These are phyloP conservation scores for Drosophila athabasca DNA, from an alignment of 1,140 invertebrate species.

Conservation along the genomic window DNA sequence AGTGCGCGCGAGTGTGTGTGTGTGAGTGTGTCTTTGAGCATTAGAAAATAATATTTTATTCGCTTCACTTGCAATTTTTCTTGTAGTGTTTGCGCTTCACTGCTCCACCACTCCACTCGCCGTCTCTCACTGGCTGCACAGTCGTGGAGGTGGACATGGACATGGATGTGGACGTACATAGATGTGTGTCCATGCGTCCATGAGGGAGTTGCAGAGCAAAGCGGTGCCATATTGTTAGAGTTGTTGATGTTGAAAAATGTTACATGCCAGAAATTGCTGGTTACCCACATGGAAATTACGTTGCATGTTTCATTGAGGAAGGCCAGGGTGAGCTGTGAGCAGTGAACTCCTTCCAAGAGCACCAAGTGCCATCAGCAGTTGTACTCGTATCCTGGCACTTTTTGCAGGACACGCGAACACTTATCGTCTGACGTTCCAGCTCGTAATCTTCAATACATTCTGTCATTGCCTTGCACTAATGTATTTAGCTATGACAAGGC, in stretches of 20 bases:
- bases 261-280: conserved; percentile 82
- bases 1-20: conserved; percentile 25
- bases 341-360: conserved; percentile 5
- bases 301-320: conserved; percentile 72
- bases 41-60: conserved; percentile 83
- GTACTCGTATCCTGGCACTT: conserved; percentile 19
- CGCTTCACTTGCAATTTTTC: conserved; percentile 81
- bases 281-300: conserved; percentile 82
- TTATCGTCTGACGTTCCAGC: conserved; percentile 9
- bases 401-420: conserved; percentile 18
- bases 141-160: conserved; percentile 3
- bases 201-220: conserved; percentile 28
- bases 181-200: conserved; percentile 19
- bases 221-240: conserved; percentile 75
- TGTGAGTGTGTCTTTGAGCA: conserved; percentile 67
- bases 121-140: conserved; percentile 19
- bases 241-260: conserved; percentile 83
- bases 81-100: conserved; percentile 76
- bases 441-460: conserved; percentile 10
- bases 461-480: conserved; percentile 2
- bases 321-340: neutral
- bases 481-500: neutral
- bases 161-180: conserved; percentile 1
- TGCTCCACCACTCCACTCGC: conserved; percentile 25
- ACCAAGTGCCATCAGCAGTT: conserved; percentile 7